Evolutionary conservation across 64 coral and sea anemone genomes (phyloP), one percentile per base, ranked within the genome.

Genomic region (Dendrophyllia cribrosa): DNA sequence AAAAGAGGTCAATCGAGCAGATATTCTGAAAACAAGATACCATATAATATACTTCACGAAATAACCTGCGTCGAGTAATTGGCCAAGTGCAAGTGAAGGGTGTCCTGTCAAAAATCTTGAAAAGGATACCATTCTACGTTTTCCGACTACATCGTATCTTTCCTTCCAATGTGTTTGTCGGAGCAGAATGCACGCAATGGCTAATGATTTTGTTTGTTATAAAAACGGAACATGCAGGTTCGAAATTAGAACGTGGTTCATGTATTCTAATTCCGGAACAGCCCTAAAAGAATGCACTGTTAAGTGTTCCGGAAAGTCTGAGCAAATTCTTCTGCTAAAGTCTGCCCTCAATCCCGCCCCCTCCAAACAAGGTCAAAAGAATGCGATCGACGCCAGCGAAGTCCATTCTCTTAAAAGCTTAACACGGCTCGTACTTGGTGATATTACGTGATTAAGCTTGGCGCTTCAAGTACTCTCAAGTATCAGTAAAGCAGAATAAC

Each of bases 351-450:
- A 19, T n/a, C 16, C 44, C 44, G 13, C 45, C 8, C 45, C 47
- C 72, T 48, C 72, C 72, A 50, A 75, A 75, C 46, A 75, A 75
- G 72, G 72, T 75, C 72, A 75, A 75, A 45, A 15, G 72, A 75
- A 75, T 75, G 72, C 46, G 43, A 43, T 75, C 44, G 46, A 45
- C 72, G 72, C 48, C 15, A 73, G 45, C 46, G 45, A 19, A 15
- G 46, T 20, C 15, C 16, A 7, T 50, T 75, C 6, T 17, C 46
- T 75, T 75, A 75, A 50, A 75, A 75, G 72, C 72, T 49, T 45
- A 49, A 6, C 17, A 14, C 7, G 12, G 12, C 53, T 12, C 7
- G 7, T 56, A 56, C 53, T 12, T 12, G 7, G 53, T 56, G 53
- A 56, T 56, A 56, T 56, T 56, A 56, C 53, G 44, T 47, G 13